Conservation (phyloP, 2,797 vertebrate species). For the Spatula versicolor region DNA sequence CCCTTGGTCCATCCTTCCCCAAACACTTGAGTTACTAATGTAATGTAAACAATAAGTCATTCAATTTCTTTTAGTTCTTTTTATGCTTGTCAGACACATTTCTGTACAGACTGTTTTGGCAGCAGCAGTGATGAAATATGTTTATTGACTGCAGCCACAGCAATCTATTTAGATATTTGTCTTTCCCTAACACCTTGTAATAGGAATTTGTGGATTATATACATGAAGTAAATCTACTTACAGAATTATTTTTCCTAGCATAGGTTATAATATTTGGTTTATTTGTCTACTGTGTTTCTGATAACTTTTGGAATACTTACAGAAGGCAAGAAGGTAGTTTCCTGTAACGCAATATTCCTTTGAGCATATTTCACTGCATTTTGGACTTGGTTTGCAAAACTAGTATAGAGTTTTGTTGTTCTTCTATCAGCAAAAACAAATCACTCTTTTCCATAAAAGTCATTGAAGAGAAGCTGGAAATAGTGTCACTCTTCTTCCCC, state of each 20-base stretch:
- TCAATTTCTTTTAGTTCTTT: slow-evolving; percentile 12
- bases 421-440: no score
- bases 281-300: neutral
- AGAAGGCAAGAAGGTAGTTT: neutral
- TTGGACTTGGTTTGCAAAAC: no score
- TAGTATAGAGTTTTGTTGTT: no score
- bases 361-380: no score
- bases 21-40: slow-evolving; percentile 36
- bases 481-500: no score
- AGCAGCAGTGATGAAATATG: slow-evolving; percentile 47
- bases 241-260: neutral
- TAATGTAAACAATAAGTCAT: slow-evolving; percentile 46
- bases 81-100: slow-evolving; percentile 29
- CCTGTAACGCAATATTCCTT: neutral
- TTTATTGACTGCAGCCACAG: slow-evolving; percentile 34
- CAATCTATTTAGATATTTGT: slow-evolving; percentile 16
- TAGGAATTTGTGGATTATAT: slow-evolving; percentile 26
- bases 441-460: no score
- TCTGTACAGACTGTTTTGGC: slow-evolving; percentile 24
- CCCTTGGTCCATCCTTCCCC: slow-evolving; percentile 27
- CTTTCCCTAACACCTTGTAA: slow-evolving; percentile 21
- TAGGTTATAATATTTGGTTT: neutral
- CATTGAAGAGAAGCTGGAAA: no score
- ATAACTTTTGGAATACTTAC: slow-evolving; percentile 24
- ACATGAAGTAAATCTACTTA: slow-evolving; percentile 25